Evolutionary conservation across 1,140 invertebrate genomes (phyloP).

Genomic region (Drosophila murphyi): DNA sequence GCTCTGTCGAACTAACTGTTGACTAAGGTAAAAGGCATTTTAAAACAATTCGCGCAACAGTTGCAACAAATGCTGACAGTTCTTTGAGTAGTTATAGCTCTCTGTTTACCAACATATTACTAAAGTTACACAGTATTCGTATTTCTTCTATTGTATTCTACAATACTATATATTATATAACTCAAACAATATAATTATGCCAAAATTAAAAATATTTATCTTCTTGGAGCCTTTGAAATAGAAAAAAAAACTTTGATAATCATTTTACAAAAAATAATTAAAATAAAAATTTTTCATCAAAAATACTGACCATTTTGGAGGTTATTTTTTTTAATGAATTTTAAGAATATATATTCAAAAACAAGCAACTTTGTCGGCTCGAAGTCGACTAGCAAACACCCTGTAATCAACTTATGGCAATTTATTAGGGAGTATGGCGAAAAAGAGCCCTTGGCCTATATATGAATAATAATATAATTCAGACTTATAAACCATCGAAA

Average conservation of each 20-base stretch:
- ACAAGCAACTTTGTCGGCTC: neutral
- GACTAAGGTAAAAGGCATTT: neutral
- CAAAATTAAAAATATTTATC: neutral
- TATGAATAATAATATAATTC: neutral
- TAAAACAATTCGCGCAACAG: neutral
- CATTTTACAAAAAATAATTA: constrained; percentile 43
- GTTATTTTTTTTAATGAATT: constrained; percentile 23
- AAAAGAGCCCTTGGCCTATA: neutral
- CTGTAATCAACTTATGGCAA: constrained; percentile 1
- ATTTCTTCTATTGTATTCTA: neutral
- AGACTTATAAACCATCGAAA: neutral
- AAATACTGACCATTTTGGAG: constrained; percentile 37
- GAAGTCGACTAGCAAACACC: neutral
- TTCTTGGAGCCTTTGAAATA: constrained; percentile 35
- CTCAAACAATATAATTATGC: neutral
- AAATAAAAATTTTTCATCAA: neutral
- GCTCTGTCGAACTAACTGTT: neutral
- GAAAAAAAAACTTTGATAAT: constrained; percentile 38
- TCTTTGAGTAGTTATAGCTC: neutral
- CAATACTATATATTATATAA: constrained; percentile 1
- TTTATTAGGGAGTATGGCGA: neutral
- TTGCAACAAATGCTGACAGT: neutral
- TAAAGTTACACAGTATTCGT: neutral
- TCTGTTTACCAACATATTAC: neutral
- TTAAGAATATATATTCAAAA: constrained; percentile 7